Evolutionary conservation across 2,113 vertebrate species (phyloP), one percentile per base, ranked within the genome.

Genomic region (Strigops habroptila): DNA sequence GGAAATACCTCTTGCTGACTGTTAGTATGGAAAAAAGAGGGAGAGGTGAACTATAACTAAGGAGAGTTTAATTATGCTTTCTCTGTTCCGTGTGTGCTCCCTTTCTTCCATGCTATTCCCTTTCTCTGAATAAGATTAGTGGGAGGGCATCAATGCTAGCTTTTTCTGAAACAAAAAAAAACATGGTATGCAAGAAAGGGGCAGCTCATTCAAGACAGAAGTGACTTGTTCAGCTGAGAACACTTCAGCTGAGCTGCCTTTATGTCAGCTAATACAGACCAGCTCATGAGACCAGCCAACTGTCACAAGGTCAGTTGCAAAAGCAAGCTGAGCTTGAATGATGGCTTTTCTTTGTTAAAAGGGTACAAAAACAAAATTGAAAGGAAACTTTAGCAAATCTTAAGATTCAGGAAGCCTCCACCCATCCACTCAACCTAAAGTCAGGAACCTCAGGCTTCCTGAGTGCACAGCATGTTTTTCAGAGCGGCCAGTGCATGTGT

Each of bases 391-490:
- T 24, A 97, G 91, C 94, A 93, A 96, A 96, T 97, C 92, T 95
- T 96, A 96, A 97, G 97, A 92, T 93, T 97, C 97, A 97, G 97
- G 98, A 98, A 97, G 95, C 73, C 95, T 90, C 97, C 97, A 68
- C 97, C 98, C 97, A 96, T 90, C 90, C 91, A 94, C 88, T 96
- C 96, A 96, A 97, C 96, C 96, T 97, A 94, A 95, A 97, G 71
- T 94, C 90, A 97, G 96, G 97, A 97, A 87, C 82, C 68, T 73
- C 18, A 3, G 69, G 82, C 96, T 98, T 97, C 96, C 97, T 98
- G 73, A 91, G 79, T 79, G 82, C 77, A 35, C 94, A 88, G 94
- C 28, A 57, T 96, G 89, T 95, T 97, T 97, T 95, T 82, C 0
- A 1, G 76, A 79, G 68, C 1, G 0, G 53, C 28, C 31, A 51